phyloP scores from a whole-genome alignment of 2,797 vertebrate species.

The Peromyscus attwateri region DNA sequence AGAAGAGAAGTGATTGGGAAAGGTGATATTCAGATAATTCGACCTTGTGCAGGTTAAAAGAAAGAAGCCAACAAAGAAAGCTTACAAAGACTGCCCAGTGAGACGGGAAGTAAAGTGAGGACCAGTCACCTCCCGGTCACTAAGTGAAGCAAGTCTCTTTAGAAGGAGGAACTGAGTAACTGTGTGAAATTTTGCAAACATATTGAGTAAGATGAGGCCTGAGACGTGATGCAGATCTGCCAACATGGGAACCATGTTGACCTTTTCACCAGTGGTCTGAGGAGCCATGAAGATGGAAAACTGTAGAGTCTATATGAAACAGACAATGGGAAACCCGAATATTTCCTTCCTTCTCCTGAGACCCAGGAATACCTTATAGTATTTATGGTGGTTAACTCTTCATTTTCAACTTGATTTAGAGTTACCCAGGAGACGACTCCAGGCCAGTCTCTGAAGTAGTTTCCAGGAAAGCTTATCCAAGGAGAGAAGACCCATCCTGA shows the following conservation, averaged over 20 bases:
- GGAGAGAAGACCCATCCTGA: not conserved
- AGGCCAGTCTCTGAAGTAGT: not conserved
- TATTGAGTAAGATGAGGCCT: slow-evolving; percentile 54
- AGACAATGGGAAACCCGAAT: not conserved
- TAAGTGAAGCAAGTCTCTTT: slow-evolving; percentile 61
- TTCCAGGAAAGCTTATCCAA: not conserved
- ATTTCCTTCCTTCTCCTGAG: not conserved
- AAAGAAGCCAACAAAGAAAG: not conserved
- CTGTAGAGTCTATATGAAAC: not conserved
- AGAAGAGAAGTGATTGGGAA: not conserved
- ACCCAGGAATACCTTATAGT: not conserved
- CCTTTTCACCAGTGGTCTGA: not conserved
- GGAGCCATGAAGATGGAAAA: not conserved
- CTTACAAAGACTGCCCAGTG: not conserved
- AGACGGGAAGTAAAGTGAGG: slow-evolving; percentile 58
- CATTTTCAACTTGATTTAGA: not conserved
- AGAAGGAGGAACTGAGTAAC: slow-evolving; percentile 64
- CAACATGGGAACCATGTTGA: not conserved
- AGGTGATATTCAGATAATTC: not conserved
- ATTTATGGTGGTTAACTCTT: not conserved
- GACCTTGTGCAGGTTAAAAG: not conserved
- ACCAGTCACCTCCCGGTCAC: not conserved
- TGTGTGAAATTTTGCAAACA: slow-evolving; percentile 45
- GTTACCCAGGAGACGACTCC: not conserved
- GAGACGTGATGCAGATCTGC: not conserved